Evolutionary conservation across 2,888 invertebrate genomes (phyloP).

Genomic region (Drosophila atripex): DNA sequence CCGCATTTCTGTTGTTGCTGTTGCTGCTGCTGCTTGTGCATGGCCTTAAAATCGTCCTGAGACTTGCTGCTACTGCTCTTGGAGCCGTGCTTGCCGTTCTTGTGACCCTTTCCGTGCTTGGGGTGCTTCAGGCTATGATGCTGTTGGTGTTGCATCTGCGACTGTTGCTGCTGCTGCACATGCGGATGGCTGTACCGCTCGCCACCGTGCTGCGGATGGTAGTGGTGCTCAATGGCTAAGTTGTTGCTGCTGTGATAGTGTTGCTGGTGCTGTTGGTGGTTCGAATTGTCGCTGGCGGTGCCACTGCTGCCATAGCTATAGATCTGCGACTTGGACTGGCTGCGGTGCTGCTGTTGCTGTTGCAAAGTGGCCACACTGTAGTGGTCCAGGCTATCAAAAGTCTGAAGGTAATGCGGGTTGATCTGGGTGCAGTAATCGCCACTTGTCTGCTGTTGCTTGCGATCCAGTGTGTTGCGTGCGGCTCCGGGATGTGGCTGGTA

Average conservation of each 20-base stretch:
- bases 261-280: constrained; percentile 60
- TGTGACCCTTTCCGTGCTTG: constrained; percentile 66
- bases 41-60: constrained; percentile 71
- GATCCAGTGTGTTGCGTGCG: constrained; percentile 74
- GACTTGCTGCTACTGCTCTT: constrained; percentile 65
- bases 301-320: constrained; percentile 79
- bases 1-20: constrained; percentile 50
- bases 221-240: constrained; percentile 78
- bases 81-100: constrained; percentile 62
- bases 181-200: constrained; percentile 54
- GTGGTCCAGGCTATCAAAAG: constrained; percentile 81
- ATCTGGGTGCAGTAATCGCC: constrained; percentile 80
- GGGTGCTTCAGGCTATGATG: constrained; percentile 80
- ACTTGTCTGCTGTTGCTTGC: constrained; percentile 48
- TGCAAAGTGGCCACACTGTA: constrained; percentile 80
- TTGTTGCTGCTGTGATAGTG: constrained; percentile 72
- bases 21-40: constrained; percentile 67
- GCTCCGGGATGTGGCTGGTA: constrained; percentile 76
- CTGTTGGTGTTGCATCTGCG: constrained; percentile 43
- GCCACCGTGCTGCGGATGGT: constrained; percentile 65
- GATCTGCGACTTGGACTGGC: constrained; percentile 82
- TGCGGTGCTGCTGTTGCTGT: constrained; percentile 64
- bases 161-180: constrained; percentile 52
- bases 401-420: constrained; percentile 81
- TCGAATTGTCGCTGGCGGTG: constrained; percentile 72